phyloP scores from a whole-genome alignment of 2,888 invertebrate genomes.

The Xylophagus ater region DNA sequence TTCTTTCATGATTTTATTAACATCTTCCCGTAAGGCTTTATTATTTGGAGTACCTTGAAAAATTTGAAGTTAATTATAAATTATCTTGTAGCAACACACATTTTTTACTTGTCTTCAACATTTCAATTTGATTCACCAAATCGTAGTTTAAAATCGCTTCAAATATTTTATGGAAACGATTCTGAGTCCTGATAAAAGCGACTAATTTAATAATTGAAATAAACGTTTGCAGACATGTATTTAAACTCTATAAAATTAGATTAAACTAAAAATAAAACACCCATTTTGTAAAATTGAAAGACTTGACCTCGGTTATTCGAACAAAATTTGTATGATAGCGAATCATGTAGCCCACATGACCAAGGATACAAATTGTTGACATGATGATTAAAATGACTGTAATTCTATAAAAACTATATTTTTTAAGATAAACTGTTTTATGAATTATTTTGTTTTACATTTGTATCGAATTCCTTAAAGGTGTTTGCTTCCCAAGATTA shows the following conservation, averaged over 20 bases:
- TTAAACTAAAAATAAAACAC: not conserved
- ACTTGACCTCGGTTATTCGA: not conserved
- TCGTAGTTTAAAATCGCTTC: not conserved
- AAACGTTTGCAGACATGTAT: not conserved
- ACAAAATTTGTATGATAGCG: not conserved
- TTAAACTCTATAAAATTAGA: not conserved
- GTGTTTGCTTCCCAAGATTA: not conserved
- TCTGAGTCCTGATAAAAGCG: not conserved
- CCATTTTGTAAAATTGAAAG: not conserved
- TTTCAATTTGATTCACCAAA: not conserved
- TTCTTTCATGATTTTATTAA: not conserved
- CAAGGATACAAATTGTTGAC: not conserved
- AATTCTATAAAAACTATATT: constrained; percentile 1
- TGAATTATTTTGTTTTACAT: not conserved
- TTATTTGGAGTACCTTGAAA: not conserved
- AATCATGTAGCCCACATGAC: not conserved
- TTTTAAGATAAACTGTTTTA: too few species aligned
- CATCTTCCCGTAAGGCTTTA: not conserved
- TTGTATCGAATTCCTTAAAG: not conserved
- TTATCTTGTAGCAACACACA: too few species aligned
- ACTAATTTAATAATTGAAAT: not conserved
- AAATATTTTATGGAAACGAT: not conserved
- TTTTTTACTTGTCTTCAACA: not conserved
- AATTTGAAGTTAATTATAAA: not conserved
- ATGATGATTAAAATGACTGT: not conserved